A percentile compares a stretch with the other conserved stretches of the same genome.
These are phyloP conservation scores for Eriocheir sinensis DNA, from an alignment of 1,140 invertebrate species.

Conservation along the genomic window DNA sequence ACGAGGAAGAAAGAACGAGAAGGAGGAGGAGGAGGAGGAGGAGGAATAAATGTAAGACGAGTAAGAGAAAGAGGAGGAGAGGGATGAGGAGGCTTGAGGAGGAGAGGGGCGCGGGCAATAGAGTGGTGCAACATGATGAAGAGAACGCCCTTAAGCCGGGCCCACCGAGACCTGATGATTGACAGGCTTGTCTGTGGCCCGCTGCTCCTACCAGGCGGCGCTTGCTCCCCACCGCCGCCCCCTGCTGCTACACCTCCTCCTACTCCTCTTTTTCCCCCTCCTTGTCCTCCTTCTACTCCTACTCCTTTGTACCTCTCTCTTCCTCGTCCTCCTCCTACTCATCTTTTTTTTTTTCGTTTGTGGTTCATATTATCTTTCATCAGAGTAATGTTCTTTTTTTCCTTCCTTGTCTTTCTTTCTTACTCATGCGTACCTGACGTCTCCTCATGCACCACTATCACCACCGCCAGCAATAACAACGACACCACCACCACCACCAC, in stretches of 20 bases:
- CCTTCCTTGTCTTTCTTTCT: background rate
- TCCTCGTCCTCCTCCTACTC: slow-evolving; percentile 28
- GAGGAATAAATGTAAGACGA: background rate
- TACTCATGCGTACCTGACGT: background rate
- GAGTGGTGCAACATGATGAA: slow-evolving; percentile 74
- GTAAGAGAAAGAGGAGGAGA: background rate
- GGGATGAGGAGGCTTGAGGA: background rate
- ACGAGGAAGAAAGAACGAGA: background rate
- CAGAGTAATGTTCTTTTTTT: background rate
- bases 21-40: background rate
- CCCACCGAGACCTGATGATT: slow-evolving; percentile 73
- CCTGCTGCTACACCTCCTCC: slow-evolving; percentile 49
- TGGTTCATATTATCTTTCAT: background rate
- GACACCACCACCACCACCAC: background rate
- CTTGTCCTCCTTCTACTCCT: background rate
- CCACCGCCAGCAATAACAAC: background rate
- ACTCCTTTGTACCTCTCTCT: background rate
- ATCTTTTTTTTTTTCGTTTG: background rate
- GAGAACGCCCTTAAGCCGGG: slow-evolving; percentile 75
- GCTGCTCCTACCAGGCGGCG: slow-evolving; percentile 69
- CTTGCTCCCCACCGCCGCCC: slow-evolving; percentile 45
- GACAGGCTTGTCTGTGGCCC: slow-evolving; percentile 76
- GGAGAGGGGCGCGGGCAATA: slow-evolving; percentile 54
- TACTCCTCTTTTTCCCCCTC: background rate
- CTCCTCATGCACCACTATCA: background rate